phyloP scores from a whole-genome alignment of 2,797 vertebrate species.

The Lithobates sylvaticus region DNA sequence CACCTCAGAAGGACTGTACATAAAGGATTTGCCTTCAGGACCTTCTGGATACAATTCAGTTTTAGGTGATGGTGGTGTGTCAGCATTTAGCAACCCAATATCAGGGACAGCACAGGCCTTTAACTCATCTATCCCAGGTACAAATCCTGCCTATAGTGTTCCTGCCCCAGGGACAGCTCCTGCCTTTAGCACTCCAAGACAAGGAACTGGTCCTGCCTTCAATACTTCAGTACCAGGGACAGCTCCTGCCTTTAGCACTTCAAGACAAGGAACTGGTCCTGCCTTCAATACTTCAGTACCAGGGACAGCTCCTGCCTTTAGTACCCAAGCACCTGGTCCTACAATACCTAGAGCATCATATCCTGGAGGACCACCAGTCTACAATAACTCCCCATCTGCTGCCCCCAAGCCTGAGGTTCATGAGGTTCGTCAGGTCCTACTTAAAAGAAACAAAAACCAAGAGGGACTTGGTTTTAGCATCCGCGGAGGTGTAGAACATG shows the following conservation, averaged over 20 bases:
- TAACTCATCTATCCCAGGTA: background rate
- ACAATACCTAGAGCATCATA: constrained; percentile 6
- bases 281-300: constrained; percentile 2
- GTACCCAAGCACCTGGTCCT: constrained; percentile 5
- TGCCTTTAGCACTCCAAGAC: too few relatives aligned
- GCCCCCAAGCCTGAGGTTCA: constrained; percentile 75
- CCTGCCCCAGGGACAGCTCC: too few relatives aligned
- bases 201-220: too few relatives aligned
- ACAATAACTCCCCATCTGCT: background rate
- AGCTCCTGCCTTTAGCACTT: constrained; percentile 64
- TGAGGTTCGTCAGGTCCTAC: constrained; percentile 86
- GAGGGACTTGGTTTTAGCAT: constrained; percentile 98
- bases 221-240: constrained; percentile 63
- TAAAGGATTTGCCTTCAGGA: constrained; percentile 75
- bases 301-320: constrained; percentile 18
- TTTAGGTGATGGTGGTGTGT: constrained; percentile 43
- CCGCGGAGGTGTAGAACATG: constrained; percentile 95
- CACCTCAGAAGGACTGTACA: constrained; percentile 92
- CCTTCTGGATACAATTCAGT: constrained; percentile 72
- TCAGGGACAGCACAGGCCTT: constrained; percentile 72
- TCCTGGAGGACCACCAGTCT: background rate
- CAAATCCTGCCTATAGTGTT: constrained; percentile 13
- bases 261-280: background rate
- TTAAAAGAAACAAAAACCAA: constrained; percentile 91
- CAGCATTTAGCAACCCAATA: constrained; percentile 72